These are phyloP conservation scores for Atta cephalotes DNA, from an alignment of 1,140 invertebrate genomes.

Conservation along the genomic window DNA sequence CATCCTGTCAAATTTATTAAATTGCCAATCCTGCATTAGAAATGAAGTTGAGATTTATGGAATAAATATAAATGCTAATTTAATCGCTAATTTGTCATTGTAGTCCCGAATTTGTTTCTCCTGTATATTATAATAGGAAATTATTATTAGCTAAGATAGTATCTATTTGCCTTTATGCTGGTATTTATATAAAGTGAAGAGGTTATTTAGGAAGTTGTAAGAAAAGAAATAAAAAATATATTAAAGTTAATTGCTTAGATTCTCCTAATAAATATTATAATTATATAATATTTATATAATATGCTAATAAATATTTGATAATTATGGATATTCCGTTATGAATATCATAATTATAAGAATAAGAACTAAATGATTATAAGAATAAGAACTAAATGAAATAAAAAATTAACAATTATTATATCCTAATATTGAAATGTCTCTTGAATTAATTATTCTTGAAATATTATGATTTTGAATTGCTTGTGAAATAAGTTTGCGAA, in stretches of 20 bases:
- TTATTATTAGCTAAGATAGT: neutral
- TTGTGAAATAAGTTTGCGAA: neutral
- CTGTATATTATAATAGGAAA: neutral
- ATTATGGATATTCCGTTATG: neutral
- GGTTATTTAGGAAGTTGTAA: neutral
- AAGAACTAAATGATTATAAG: neutral
- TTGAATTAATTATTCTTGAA: neutral
- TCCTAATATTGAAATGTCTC: neutral
- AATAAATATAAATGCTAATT: constrained; percentile 2
- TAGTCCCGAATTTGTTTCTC: neutral
- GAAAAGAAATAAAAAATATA: neutral
- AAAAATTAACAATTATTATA: neutral
- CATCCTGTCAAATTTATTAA: neutral
- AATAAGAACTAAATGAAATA: neutral
- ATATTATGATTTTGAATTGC: neutral
- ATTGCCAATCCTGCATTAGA: neutral
- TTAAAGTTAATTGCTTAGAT: neutral
- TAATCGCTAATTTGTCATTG: constrained; percentile 5
- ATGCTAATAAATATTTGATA: too few relatives aligned
- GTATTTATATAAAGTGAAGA: neutral
- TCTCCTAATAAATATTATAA: neutral
- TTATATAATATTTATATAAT: too few relatives aligned
- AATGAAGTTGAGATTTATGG: neutral
- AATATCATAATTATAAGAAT: neutral
- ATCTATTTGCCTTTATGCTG: neutral